Evolutionary conservation across 2,113 vertebrate genomes (phyloP).

Genomic region (Cyrtonyx montezumae): DNA sequence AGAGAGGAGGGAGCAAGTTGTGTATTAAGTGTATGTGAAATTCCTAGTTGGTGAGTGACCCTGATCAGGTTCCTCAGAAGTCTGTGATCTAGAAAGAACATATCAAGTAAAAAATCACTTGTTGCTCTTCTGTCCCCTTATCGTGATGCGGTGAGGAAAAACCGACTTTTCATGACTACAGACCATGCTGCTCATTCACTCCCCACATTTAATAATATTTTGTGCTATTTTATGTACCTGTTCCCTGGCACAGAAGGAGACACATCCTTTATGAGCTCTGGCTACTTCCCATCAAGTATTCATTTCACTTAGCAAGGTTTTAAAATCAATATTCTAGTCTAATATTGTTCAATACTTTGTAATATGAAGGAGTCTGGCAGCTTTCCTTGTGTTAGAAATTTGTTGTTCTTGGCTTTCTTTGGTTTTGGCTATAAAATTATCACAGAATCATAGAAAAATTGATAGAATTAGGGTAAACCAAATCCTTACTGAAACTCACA

Average conservation of each 20-base stretch:
- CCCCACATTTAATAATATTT: background rate
- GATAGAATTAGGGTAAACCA: background rate
- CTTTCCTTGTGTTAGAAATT: background rate
- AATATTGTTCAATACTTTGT: background rate
- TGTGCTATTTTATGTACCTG: background rate
- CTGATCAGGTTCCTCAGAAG: background rate
- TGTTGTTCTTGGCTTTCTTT: background rate
- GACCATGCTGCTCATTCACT: background rate
- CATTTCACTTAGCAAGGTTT: background rate
- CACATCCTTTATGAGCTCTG: background rate
- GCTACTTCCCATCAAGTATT: background rate
- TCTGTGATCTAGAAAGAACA: background rate
- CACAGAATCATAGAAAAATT: background rate
- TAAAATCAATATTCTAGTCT: background rate
- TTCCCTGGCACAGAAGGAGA: background rate
- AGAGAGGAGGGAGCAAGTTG: accelerated
- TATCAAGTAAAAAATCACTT: background rate
- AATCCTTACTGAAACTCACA: background rate
- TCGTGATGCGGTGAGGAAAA: background rate
- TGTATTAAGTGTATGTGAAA: background rate
- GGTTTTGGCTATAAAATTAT: background rate
- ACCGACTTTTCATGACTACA: accelerated
- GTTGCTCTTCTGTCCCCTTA: background rate
- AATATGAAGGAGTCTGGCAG: background rate
- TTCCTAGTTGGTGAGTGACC: background rate